Percentiles rank a stretch among this genome's conserved stretches.
These are phyloP conservation scores for Triplophysa siluroides DNA, from an alignment of 2,113 vertebrate genomes.

Conservation along the genomic window DNA sequence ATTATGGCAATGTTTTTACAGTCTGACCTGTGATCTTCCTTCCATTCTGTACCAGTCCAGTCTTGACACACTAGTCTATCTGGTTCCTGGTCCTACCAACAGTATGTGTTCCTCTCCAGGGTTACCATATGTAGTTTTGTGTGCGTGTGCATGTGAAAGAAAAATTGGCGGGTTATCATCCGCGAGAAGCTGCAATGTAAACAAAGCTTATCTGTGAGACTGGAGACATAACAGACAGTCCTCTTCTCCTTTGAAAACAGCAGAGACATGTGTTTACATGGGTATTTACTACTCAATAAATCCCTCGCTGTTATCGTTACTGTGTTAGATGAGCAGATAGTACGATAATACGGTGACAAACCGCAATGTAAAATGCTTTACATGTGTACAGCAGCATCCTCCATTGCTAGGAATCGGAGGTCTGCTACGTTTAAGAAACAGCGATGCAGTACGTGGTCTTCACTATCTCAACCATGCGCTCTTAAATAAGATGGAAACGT, in stretches of 20 bases:
- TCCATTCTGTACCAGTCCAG: constrained; percentile 68
- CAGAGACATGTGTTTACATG: constrained; percentile 33
- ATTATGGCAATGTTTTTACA: constrained; percentile 79
- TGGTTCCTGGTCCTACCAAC: constrained; percentile 49
- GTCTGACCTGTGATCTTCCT: constrained; percentile 78
- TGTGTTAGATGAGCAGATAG: constrained; percentile 21
- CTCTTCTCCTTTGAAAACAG: constrained; percentile 51
- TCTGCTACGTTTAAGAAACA: background rate
- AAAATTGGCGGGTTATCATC: constrained; percentile 45
- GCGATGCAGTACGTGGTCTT: background rate
- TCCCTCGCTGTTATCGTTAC: constrained; percentile 15
- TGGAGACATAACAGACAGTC: constrained; percentile 53
- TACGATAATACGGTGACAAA: constrained; percentile 11
- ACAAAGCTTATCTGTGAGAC: constrained; percentile 65
- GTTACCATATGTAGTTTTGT: background rate
- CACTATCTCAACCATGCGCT: constrained; percentile 12
- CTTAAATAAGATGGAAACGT: constrained; percentile 43
- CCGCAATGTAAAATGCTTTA: background rate
- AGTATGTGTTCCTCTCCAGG: constrained; percentile 3
- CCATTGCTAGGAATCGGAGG: background rate
- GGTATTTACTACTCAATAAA: constrained; percentile 40
- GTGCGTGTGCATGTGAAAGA: constrained; percentile 1
- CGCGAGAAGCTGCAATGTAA: constrained; percentile 54
- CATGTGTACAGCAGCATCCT: background rate
- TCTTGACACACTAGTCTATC: constrained; percentile 61